Conservation (phyloP, 2,888 invertebrate genomes). For the Aporophyla lueneburgensis region DNA sequence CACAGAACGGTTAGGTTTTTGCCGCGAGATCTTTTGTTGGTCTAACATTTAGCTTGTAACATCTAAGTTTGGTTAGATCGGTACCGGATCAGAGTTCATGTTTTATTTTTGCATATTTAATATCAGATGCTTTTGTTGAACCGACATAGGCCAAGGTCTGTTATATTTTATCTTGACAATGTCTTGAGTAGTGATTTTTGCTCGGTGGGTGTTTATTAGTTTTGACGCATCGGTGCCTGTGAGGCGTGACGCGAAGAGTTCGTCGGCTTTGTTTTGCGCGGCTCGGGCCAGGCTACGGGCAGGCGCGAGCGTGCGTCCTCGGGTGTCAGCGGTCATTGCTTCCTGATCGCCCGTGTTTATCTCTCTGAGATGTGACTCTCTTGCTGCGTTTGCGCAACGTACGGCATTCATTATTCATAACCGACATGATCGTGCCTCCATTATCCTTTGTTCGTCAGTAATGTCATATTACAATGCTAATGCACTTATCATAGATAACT, state of each 20-base stretch:
- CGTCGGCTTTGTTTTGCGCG: conserved; percentile 70
- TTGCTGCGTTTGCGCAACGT: conserved; percentile 80
- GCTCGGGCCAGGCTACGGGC: conserved; percentile 35
- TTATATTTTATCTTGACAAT: conserved; percentile 51
- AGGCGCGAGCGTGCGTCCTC: conserved; percentile 72
- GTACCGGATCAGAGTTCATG: conserved; percentile 69
- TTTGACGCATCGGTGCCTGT: conserved; percentile 48
- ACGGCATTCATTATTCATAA: conserved; percentile 82
- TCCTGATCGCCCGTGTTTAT: conserved; percentile 80
- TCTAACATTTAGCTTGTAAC: conserved; percentile 64
- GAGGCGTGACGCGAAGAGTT: conserved; percentile 63
- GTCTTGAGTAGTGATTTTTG: conserved; percentile 38
- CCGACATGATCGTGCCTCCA: conserved; percentile 72
- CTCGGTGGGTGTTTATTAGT: conserved; percentile 42
- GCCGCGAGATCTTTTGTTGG: conserved; percentile 72
- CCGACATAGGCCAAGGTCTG: conserved; percentile 64
- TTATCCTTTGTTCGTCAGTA: conserved; percentile 82
- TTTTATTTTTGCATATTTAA: conserved; percentile 56
- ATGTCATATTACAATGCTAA: conserved; percentile 74
- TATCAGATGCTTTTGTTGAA: conserved; percentile 53
- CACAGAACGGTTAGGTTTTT: conserved; percentile 67
- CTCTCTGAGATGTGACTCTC: conserved; percentile 69
- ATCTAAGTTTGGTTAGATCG: conserved; percentile 56
- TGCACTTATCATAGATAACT: conserved; percentile 69
- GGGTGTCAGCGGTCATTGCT: conserved; percentile 85